phyloP scores from a whole-genome alignment of 2,113 vertebrate genomes.

The Chaetops frenatus region DNA sequence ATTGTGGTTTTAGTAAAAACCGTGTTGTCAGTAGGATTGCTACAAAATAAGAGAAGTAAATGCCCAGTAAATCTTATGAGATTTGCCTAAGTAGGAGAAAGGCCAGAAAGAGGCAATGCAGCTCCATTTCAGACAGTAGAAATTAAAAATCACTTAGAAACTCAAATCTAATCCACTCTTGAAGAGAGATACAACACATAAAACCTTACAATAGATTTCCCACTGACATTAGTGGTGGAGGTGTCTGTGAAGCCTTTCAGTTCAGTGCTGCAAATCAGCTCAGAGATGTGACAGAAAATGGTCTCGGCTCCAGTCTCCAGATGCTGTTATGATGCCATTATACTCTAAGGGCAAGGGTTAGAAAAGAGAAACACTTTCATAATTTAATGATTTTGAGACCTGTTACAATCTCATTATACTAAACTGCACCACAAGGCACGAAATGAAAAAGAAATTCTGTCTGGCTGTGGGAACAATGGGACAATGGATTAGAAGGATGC shows the following conservation, averaged over 20 bases:
- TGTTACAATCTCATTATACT: slow-evolving; percentile 41
- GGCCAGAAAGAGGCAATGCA: not conserved
- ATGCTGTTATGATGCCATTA: not conserved
- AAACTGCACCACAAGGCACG: not conserved
- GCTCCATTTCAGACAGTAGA: not conserved
- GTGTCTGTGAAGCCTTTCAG: not conserved
- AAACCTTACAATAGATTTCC: not conserved
- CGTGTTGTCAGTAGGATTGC: not conserved
- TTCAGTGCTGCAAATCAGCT: not conserved
- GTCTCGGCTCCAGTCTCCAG: not conserved
- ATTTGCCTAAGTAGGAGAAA: not conserved
- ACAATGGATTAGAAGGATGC: not conserved
- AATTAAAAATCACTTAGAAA: not conserved
- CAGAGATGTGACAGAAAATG: not conserved
- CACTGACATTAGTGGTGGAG: not conserved
- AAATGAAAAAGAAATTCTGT: slow-evolving; percentile 8
- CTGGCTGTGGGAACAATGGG: not conserved
- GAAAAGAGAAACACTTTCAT: slow-evolving; percentile 11
- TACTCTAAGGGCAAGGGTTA: slow-evolving; percentile 10
- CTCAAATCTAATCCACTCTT: not conserved
- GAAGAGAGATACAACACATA: not conserved
- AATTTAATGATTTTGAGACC: slow-evolving; percentile 29
- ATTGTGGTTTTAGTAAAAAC: not conserved
- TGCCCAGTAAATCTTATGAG: not conserved
- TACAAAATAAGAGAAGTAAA: not conserved